Evolutionary conservation across 2,113 vertebrate species (phyloP).

Genomic region (Charadrius vociferus): DNA sequence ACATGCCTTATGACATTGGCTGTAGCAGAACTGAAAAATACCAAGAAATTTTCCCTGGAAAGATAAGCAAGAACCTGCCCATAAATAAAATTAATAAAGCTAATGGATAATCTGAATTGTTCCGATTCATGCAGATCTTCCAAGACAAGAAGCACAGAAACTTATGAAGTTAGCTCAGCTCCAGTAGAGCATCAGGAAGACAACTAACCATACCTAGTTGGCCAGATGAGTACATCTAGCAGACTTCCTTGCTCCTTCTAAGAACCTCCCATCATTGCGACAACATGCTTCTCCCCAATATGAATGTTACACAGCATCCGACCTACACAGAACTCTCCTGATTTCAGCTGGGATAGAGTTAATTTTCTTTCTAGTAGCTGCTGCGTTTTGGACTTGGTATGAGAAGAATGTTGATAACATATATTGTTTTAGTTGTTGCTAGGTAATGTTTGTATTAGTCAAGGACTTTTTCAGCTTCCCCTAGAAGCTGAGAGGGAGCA

Average conservation of each 20-base stretch:
- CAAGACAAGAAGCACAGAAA: not conserved
- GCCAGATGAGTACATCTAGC: not conserved
- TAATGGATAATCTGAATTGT: not conserved
- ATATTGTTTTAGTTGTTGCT: not conserved
- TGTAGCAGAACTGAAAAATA: not conserved
- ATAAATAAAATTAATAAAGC: not conserved
- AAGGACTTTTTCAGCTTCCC: not conserved
- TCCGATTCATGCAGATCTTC: not conserved
- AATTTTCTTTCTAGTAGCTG: not conserved
- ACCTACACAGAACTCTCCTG: not conserved
- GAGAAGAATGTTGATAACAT: not conserved
- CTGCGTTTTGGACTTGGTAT: not conserved
- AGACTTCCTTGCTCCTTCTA: not conserved
- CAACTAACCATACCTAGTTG: not conserved
- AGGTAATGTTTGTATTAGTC: not conserved
- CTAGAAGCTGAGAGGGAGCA: not conserved
- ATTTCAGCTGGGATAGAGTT: not conserved
- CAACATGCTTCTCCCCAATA: not conserved
- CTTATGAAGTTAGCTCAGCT: not conserved
- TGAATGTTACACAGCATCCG: not conserved
- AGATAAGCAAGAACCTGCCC: not conserved
- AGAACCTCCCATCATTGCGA: not conserved
- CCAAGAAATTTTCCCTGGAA: not conserved
- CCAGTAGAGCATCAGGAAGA: not conserved
- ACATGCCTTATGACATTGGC: not conserved